A percentile compares a stretch with the other conserved stretches of the same genome.
Evolutionary conservation across 2,113 vertebrate species (phyloP).

Genomic region (Neolamprologus fasciatus): DNA sequence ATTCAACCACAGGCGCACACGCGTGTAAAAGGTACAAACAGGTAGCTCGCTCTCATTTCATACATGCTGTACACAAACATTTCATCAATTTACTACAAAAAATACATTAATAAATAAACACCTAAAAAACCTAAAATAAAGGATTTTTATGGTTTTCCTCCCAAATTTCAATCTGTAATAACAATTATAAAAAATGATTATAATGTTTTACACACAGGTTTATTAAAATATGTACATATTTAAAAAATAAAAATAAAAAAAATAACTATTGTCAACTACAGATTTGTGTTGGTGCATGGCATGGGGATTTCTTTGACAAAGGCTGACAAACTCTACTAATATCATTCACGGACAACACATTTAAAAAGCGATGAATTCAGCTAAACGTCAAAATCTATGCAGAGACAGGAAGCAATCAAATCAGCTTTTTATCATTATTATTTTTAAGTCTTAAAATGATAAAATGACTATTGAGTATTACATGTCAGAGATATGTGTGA

Average conservation of each 20-base stretch:
- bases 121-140: not conserved
- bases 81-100: not conserved
- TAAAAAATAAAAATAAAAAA: not conserved
- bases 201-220: not conserved
- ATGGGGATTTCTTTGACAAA: not conserved
- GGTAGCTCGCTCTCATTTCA: not conserved
- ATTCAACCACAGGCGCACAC: not conserved
- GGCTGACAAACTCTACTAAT: not conserved
- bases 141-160: not conserved
- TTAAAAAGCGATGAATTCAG: not conserved
- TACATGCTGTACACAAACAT: not conserved
- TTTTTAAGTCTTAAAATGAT: not conserved
- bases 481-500: not conserved
- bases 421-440: not conserved
- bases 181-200: not conserved
- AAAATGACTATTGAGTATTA: not conserved
- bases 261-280: not conserved
- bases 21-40: not conserved
- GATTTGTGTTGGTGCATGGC: not conserved
- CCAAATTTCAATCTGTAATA: not conserved
- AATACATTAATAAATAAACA: not conserved
- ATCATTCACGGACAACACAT: not conserved
- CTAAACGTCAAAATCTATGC: not conserved
- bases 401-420: not conserved
- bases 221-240: not conserved